phyloP scores from a whole-genome alignment of 2,113 vertebrate species.

The Coturnix japonica region DNA sequence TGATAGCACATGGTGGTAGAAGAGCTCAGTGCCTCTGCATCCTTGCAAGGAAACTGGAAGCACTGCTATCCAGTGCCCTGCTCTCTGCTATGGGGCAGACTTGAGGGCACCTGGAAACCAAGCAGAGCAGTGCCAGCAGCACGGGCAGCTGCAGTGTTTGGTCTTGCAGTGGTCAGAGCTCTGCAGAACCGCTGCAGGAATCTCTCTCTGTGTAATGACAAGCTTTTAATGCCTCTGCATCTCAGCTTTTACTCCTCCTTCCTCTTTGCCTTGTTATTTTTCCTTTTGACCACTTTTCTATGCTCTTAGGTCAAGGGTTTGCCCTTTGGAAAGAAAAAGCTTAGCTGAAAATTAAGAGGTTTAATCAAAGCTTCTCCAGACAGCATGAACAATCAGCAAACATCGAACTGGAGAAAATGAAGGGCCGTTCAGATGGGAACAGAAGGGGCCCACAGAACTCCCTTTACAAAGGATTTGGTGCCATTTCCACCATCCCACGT shows the following conservation, averaged over 20 bases:
- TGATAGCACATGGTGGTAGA: rapidly evolving
- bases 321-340: constrained; percentile 21
- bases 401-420: constrained; percentile 27
- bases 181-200: neutral
- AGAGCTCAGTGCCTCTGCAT: neutral
- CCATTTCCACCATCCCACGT: neutral
- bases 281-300: constrained; percentile 25
- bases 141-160: neutral
- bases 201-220: neutral
- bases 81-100: neutral
- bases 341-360: constrained; percentile 50
- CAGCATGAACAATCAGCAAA: constrained; percentile 30
- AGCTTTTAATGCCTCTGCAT: neutral
- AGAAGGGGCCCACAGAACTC: constrained; percentile 3
- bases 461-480: neutral
- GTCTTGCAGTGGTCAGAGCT: neutral
- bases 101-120: rapidly evolving
- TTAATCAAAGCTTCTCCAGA: constrained; percentile 62
- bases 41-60: neutral
- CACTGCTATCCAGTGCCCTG: neutral
- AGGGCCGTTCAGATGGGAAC: constrained; percentile 53
- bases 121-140: neutral
- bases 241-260: neutral
- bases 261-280: constrained; percentile 46
- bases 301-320: constrained; percentile 37